Evolutionary conservation across 2,888 invertebrate genomes (phyloP).

Genomic region (Epirrita christyi): DNA sequence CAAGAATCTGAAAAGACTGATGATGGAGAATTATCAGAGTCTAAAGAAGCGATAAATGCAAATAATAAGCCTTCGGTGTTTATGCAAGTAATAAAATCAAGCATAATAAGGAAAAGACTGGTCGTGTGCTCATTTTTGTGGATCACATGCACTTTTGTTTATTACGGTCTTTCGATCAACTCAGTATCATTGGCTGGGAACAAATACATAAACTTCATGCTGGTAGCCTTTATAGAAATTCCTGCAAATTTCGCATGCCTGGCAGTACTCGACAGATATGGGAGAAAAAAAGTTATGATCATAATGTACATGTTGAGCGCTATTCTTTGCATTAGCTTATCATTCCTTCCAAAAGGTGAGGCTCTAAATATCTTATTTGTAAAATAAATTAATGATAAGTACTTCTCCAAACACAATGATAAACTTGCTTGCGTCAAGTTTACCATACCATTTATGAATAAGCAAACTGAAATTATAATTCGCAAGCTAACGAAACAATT

Average conservation of each 20-base stretch:
- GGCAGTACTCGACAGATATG: slow-evolving; percentile 86
- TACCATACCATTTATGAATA: slow-evolving; percentile 24
- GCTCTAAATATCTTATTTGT: slow-evolving; percentile 16
- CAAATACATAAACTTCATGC: slow-evolving; percentile 91
- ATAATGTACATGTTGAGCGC: slow-evolving; percentile 87
- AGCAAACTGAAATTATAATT: slow-evolving; percentile 24
- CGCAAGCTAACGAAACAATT: slow-evolving; percentile 42
- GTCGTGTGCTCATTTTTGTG: slow-evolving; percentile 89
- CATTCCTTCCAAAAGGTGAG: slow-evolving; percentile 85
- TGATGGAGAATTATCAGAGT: slow-evolving; percentile 37
- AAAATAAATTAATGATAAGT: slow-evolving; percentile 12
- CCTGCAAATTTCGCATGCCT: slow-evolving; percentile 89
- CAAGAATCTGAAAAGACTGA: slow-evolving; percentile 52
- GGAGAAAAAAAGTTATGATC: slow-evolving; percentile 87
- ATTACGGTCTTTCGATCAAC: slow-evolving; percentile 92
- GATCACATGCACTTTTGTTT: slow-evolving; percentile 92
- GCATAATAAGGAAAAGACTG: slow-evolving; percentile 83
- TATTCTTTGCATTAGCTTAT: slow-evolving; percentile 84
- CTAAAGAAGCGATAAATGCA: slow-evolving; percentile 31
- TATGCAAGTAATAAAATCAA: slow-evolving; percentile 79
- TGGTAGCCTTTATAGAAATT: slow-evolving; percentile 87
- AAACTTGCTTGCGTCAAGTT: slow-evolving; percentile 23
- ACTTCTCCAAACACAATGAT: slow-evolving; percentile 11
- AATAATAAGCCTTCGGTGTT: slow-evolving; percentile 55
- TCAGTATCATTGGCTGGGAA: slow-evolving; percentile 90